Evolutionary conservation across 2,797 vertebrate genomes (phyloP), one percentile per base, ranked within the genome.

Genomic region (Galago senegalensis): DNA sequence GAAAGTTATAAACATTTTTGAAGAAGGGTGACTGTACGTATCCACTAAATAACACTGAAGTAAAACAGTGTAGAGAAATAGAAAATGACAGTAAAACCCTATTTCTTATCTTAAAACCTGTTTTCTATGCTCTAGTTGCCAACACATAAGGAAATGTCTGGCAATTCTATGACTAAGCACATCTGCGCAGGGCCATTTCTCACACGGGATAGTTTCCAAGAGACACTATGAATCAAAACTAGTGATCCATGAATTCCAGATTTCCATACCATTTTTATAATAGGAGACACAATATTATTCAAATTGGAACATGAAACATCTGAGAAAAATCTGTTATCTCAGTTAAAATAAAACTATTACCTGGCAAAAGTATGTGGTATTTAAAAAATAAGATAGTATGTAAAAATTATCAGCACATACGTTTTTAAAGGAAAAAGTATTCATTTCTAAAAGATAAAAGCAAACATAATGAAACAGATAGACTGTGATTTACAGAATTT

Each of bases 321-420:
- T 97, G 91, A 97, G 93, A 82, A 95, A 96, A 97, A 96, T 93
- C 84, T 96, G 94, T 95, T 97, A 80, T 84, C 83, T 93, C 80
- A 94, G 80, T 49, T 94, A 92, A 95, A 96, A 97, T 91, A 91
- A 89, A 97, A 93, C 76, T 43, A 93, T 77, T 94, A 97, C 89
- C 69, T 93, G 70, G 87, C 87, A 96, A 88, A 94, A 89, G 56
- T 37, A 94, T 31, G 93, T 25, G 25, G 16, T 43, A 58, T 73
- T 93, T 81, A 17, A 95, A 89, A 87, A 72, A 73, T 73, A 77
- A 90, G 34, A 72, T 37, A 86, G 34, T 25, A 91, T 77, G 86
- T 87, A 67, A 96, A 94, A 94, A 83, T 81, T 85, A 96, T 18
- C 3, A 49, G 81, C 56, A 85, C 2, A 80, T 20, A 73, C 13